Conservation (phyloP, 1,140 invertebrate genomes). For the Caenorhabditis elegans region DNA sequence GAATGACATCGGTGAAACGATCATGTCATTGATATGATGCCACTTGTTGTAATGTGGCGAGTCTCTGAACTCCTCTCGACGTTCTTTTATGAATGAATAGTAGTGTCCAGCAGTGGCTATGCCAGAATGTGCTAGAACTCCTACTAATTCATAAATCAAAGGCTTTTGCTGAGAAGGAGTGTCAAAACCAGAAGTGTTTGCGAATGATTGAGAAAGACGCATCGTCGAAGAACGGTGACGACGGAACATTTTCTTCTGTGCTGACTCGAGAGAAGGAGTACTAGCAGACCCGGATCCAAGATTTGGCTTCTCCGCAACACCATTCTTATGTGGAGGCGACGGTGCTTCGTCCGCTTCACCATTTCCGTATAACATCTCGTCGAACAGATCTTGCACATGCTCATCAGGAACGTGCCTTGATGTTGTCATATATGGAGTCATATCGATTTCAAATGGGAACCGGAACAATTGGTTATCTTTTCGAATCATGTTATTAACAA, state of each 20-base stretch:
- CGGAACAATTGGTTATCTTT: slow-evolving; percentile 14
- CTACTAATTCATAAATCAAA: background rate
- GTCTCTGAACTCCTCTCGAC: slow-evolving; percentile 1
- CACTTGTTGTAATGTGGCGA: background rate
- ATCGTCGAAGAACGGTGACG: slow-evolving; percentile 2
- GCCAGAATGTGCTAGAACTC: background rate
- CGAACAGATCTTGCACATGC: background rate
- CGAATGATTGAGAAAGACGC: slow-evolving; percentile 5
- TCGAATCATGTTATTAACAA: slow-evolving; percentile 8
- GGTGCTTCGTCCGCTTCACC: background rate
- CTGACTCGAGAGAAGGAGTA: background rate
- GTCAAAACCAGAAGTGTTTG: background rate
- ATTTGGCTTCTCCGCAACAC: background rate
- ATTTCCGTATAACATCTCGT: background rate
- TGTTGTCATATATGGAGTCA: slow-evolving; percentile 1
- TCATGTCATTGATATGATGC: background rate
- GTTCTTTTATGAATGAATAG: slow-evolving; percentile 17
- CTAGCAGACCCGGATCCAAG: background rate
- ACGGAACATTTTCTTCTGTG: background rate
- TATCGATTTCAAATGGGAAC: slow-evolving; percentile 19
- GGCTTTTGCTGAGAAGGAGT: background rate
- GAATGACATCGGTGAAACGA: background rate
- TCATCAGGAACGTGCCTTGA: slow-evolving; percentile 7
- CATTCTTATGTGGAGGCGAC: background rate
- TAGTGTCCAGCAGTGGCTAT: slow-evolving; percentile 6